Evolutionary conservation across 1,140 invertebrate genomes (phyloP).

Genomic region (Penaeus vannamei): DNA sequence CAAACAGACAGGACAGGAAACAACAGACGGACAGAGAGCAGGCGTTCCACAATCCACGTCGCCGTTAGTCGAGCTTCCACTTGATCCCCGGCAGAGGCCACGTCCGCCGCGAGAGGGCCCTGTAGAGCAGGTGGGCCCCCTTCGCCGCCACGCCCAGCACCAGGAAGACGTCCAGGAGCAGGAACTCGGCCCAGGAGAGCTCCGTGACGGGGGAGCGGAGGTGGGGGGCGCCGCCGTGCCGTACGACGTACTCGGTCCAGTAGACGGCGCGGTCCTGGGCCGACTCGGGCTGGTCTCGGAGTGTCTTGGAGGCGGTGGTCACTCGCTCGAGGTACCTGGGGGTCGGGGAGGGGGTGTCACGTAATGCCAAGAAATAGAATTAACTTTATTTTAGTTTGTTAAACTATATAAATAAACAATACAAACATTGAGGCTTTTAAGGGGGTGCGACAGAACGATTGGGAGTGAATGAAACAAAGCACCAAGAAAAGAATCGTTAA

Average conservation of each 20-base stretch:
- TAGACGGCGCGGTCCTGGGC: constrained; percentile 32
- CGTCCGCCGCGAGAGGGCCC: background rate
- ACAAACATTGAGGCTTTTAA: too few species aligned
- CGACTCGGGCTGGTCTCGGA: constrained; percentile 44
- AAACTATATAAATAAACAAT: too few species aligned
- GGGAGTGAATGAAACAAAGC: too few species aligned
- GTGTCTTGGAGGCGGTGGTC: background rate
- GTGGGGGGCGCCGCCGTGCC: constrained; percentile 73
- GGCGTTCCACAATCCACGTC: background rate
- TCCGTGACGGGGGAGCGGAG: constrained; percentile 70
- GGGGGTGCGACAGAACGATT: too few species aligned
- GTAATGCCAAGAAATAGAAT: too few species aligned
- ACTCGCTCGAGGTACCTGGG: background rate
- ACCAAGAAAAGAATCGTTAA: too few species aligned
- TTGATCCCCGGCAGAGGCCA: background rate
- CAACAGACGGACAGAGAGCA: background rate
- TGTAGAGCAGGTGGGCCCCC: background rate
- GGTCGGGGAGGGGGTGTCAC: background rate
- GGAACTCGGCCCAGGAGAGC: constrained; percentile 39
- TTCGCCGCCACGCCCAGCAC: background rate
- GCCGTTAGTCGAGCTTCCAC: background rate
- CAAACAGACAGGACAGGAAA: background rate
- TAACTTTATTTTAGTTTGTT: too few species aligned
- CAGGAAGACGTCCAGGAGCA: background rate
- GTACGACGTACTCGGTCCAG: constrained; percentile 76